phyloP scores from a whole-genome alignment of 2,888 invertebrate species.

The Perdita meconis region DNA sequence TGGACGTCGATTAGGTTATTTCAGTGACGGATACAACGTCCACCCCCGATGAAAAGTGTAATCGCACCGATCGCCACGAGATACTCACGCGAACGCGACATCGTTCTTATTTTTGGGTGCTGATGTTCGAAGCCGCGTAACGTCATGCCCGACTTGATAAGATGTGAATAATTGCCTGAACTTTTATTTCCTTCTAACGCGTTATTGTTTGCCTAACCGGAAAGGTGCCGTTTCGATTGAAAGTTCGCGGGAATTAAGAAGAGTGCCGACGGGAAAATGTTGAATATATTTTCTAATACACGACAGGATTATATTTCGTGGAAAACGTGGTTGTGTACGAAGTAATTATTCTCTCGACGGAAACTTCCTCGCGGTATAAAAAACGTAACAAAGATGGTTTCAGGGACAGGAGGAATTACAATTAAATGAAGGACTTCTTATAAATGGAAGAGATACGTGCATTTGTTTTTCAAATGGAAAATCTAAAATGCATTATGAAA shows the following conservation, averaged over 20 bases:
- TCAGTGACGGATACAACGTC: conserved; percentile 4
- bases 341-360: too few relatives aligned
- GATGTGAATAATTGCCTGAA: conserved; percentile 1
- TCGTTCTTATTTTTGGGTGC: neutral
- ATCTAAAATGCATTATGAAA: neutral
- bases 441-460: neutral
- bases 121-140: neutral
- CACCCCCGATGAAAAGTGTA: neutral
- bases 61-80: conserved; percentile 15
- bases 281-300: neutral
- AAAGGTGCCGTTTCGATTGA: neutral
- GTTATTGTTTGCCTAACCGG: neutral
- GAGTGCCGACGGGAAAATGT: too few relatives aligned
- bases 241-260: too few relatives aligned
- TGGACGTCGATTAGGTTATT: conserved; percentile 38
- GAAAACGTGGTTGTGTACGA: too few relatives aligned
- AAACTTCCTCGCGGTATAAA: too few relatives aligned
- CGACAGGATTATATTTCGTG: neutral
- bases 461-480: neutral
- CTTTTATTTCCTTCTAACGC: neutral
- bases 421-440: too few relatives aligned
- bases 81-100: conserved; percentile 38
- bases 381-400: too few relatives aligned
- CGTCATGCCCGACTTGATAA: conserved; percentile 15
- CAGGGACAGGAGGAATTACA: too few relatives aligned